Evolutionary conservation across 2,113 vertebrate genomes (phyloP).

Genomic region (Stegostoma tigrinum): DNA sequence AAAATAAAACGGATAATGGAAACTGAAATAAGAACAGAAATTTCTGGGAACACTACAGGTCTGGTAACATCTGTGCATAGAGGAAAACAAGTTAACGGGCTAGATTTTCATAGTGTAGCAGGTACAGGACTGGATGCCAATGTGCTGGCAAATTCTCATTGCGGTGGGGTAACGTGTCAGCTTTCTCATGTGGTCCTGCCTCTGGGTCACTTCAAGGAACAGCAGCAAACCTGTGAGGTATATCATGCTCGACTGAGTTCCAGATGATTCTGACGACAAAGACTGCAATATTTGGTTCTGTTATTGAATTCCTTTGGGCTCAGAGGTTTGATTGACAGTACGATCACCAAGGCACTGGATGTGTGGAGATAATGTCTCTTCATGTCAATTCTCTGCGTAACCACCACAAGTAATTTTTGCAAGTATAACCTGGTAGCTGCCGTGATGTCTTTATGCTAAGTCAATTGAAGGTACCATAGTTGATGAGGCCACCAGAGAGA

Average conservation of each 20-base stretch:
- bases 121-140: no score
- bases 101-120: background rate
- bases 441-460: no score
- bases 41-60: background rate
- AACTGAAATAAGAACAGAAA: background rate
- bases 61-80: background rate
- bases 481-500: no score
- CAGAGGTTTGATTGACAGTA: background rate
- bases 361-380: no score
- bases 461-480: no score
- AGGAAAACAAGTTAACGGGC: background rate
- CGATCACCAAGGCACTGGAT: background rate
- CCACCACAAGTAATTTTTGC: no score
- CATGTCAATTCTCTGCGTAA: no score
- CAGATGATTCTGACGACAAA: background rate
- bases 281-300: background rate
- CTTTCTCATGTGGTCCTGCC: background rate
- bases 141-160: background rate
- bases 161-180: no score
- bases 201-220: background rate
- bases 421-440: no score
- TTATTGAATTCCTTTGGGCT: background rate
- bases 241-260: background rate
- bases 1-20: background rate
- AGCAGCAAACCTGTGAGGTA: background rate